Percentiles rank a stretch among this genome's conserved stretches.
phyloP scores from a whole-genome alignment of 1,140 invertebrate genomes.

The Anagrus nilaparvatae region DNA sequence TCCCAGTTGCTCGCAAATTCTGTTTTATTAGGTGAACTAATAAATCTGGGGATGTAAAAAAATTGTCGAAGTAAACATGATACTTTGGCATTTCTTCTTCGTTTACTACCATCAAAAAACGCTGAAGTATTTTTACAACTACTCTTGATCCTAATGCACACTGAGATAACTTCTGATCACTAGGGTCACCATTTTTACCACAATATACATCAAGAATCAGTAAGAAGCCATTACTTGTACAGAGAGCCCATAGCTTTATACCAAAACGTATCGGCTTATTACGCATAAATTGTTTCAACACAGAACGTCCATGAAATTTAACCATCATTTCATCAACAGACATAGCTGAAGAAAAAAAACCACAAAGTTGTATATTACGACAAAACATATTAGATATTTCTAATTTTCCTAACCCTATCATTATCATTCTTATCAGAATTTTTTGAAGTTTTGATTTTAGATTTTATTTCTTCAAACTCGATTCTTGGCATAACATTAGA shows the following conservation, averaged over 20 bases:
- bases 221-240: constrained; percentile 8
- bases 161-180: not conserved
- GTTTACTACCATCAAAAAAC: not conserved
- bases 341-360: constrained; percentile 7
- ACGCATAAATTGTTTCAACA: constrained; percentile 8
- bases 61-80: constrained; percentile 8
- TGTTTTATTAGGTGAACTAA: constrained; percentile 4
- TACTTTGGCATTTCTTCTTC: not conserved
- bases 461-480: constrained; percentile 11
- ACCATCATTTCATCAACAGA: constrained; percentile 18
- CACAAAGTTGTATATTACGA: constrained; percentile 10
- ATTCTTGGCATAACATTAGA: constrained; percentile 11
- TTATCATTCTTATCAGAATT: constrained; percentile 10
- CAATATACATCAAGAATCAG: constrained; percentile 12
- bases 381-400: constrained; percentile 14
- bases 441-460: constrained; percentile 14
- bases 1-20: not conserved
- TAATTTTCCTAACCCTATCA: constrained; percentile 15
- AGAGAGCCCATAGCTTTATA: constrained; percentile 11
- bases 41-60: constrained; percentile 6
- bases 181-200: constrained; percentile 3
- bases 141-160: constrained; percentile 6
- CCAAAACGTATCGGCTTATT: constrained; percentile 13
- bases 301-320: constrained; percentile 13
- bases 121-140: constrained; percentile 7